Evolutionary conservation across 2,113 vertebrate species (phyloP).

Genomic region (Ceratotherium simum): DNA sequence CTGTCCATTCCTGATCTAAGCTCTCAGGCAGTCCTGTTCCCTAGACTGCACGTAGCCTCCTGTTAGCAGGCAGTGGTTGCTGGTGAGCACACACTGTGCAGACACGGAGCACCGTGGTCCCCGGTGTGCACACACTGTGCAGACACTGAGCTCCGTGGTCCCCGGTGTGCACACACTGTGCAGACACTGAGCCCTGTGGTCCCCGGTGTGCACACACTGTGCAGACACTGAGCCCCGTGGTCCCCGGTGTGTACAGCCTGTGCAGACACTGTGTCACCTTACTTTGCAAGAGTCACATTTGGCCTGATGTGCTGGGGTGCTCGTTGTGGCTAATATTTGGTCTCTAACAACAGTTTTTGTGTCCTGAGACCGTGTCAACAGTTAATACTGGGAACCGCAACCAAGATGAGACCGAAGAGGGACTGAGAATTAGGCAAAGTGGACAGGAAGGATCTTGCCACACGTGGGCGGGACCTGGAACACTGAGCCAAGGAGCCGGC

Average conservation of each 20-base stretch:
- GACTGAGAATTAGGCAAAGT: neutral
- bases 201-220: too few species aligned
- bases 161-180: rapidly evolving
- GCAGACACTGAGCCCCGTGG: too few species aligned
- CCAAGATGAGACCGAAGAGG: neutral
- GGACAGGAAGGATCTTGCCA: neutral
- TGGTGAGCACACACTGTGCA: too few species aligned
- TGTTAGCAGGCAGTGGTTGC: too few species aligned
- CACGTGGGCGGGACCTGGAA: neutral
- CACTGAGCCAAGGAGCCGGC: neutral
- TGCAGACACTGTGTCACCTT: too few species aligned
- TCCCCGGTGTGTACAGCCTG: too few species aligned
- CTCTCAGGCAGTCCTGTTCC: neutral
- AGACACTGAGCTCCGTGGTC: too few species aligned
- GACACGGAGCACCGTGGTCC: too few species aligned
- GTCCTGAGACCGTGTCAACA: neutral
- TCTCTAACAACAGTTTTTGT: neutral
- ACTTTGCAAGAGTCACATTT: neutral
- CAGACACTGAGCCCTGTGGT: too few species aligned
- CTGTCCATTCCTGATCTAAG: neutral
- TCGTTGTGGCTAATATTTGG: neutral
- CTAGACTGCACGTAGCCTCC: rapidly evolving
- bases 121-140: too few species aligned
- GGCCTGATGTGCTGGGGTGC: neutral
- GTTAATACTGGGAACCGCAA: neutral